These are phyloP conservation scores for Nymphicus hollandicus DNA, from an alignment of 2,113 vertebrate species.

Conservation along the genomic window DNA sequence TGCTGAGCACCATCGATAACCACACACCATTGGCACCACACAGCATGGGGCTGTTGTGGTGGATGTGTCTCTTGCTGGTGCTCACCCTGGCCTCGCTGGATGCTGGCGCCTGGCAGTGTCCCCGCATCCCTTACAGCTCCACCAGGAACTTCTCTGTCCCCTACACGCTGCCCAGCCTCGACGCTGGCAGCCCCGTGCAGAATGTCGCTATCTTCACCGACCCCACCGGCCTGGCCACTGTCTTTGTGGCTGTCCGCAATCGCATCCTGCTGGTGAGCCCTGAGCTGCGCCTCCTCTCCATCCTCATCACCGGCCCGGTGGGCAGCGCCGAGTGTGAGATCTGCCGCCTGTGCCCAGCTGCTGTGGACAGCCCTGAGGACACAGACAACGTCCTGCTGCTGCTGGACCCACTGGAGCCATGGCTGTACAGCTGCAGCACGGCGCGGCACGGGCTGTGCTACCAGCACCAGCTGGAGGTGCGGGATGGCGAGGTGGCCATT, in stretches of 20 bases:
- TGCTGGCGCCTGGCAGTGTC: constrained; percentile 50
- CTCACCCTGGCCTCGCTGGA: background rate
- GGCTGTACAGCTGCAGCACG: constrained; percentile 87
- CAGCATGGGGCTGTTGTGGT: background rate
- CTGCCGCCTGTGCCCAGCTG: constrained; percentile 44
- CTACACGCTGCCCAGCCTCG: constrained; percentile 82
- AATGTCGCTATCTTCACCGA: constrained; percentile 68
- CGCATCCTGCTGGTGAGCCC: constrained; percentile 80
- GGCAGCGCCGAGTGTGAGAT: constrained; percentile 79
- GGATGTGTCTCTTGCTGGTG: background rate
- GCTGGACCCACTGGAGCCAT: constrained; percentile 80
- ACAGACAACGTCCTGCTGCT: constrained; percentile 83
- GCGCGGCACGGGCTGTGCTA: constrained; percentile 85
- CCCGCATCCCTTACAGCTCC: constrained; percentile 62
- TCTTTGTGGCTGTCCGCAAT: constrained; percentile 87
- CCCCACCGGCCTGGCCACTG: fast-evolving
- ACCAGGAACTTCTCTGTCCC: constrained; percentile 80
- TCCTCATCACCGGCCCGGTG: constrained; percentile 82
- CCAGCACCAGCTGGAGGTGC: constrained; percentile 75
- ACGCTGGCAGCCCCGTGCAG: constrained; percentile 75
- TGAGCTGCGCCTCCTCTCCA: constrained; percentile 41
- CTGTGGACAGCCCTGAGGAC: constrained; percentile 55
- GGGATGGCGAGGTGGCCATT: background rate
- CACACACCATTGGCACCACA: fast-evolving
- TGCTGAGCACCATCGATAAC: background rate